Percentiles rank a stretch among this genome's conserved stretches.
Conservation (phyloP, 2,797 vertebrate species). For the Acipenser transmontanus region DNA sequence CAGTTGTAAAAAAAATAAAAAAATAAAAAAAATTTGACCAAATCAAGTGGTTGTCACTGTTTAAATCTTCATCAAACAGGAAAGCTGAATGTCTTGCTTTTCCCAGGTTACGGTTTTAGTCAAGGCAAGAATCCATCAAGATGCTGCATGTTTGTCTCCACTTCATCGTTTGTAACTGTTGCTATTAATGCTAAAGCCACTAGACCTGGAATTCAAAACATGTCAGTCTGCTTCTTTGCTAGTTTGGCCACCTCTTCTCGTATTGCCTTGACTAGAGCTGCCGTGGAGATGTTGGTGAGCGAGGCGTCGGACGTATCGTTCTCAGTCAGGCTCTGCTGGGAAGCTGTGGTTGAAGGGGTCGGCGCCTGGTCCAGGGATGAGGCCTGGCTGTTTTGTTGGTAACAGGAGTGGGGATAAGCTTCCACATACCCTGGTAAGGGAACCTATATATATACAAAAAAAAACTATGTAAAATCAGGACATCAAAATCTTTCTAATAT, state of each 20-base stretch:
- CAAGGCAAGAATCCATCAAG: too few species aligned
- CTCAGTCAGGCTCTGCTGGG: constrained; percentile 79
- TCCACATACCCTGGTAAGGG: constrained; percentile 94
- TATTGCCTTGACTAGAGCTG: constrained; percentile 91
- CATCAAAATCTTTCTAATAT: too few species aligned
- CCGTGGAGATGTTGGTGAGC: constrained; percentile 89
- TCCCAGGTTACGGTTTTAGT: too few species aligned
- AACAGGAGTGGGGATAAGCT: constrained; percentile 87
- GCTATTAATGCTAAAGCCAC: background rate
- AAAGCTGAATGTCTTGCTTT: too few species aligned
- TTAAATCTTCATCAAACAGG: too few species aligned
- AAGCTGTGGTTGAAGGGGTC: constrained; percentile 54
- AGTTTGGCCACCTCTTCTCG: constrained; percentile 93
- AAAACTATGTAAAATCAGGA: too few species aligned
- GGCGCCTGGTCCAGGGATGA: constrained; percentile 64
- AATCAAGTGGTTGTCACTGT: too few species aligned
- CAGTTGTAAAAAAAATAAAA: too few species aligned
- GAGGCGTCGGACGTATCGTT: constrained; percentile 64
- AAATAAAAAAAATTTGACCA: too few species aligned
- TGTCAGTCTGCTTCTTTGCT: constrained; percentile 93
- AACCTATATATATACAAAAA: constrained; percentile 51
- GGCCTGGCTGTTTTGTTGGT: constrained; percentile 79
- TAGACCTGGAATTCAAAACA: constrained; percentile 92
- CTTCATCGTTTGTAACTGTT: background rate
- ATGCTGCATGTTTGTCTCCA: too few species aligned